phyloP scores from a whole-genome alignment of 2,797 vertebrate species.

The Natrix natrix region DNA sequence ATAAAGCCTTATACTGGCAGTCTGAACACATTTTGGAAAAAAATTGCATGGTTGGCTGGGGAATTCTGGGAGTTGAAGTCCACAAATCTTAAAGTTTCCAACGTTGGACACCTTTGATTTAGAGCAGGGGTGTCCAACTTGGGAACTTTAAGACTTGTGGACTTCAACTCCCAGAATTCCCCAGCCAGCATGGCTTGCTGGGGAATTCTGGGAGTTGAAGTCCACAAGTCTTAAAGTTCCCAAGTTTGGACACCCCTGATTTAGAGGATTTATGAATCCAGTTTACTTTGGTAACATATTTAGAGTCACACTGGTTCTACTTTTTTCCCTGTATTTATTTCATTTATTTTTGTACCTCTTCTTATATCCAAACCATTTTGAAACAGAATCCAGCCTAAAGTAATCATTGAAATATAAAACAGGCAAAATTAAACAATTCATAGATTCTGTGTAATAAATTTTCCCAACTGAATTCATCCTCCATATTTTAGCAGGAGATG shows the following conservation, averaged over 20 bases:
- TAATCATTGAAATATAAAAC: not conserved
- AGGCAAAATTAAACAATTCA: not conserved
- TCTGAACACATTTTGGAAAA: not conserved
- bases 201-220: no score
- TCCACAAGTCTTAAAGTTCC: no score
- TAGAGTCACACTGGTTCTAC: not conserved
- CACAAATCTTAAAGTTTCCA: no score
- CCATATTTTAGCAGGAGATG: not conserved
- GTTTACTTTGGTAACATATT: not conserved
- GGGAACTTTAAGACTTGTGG: no score
- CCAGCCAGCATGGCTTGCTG: no score
- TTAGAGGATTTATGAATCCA: not conserved
- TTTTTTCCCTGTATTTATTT: not conserved
- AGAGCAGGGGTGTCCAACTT: not conserved
- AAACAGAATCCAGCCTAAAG: not conserved
- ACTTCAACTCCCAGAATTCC: no score
- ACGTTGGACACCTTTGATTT: no score
- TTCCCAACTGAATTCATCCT: not conserved
- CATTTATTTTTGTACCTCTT: not conserved
- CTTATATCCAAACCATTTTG: not conserved
- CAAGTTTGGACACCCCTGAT: no score
- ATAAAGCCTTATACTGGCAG: not conserved
- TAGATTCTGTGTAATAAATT: not conserved
- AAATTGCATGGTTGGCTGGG: not conserved
- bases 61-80: not conserved